These are phyloP conservation scores for Crenichthys baileyi DNA, from an alignment of 2,797 vertebrate species.

Conservation along the genomic window DNA sequence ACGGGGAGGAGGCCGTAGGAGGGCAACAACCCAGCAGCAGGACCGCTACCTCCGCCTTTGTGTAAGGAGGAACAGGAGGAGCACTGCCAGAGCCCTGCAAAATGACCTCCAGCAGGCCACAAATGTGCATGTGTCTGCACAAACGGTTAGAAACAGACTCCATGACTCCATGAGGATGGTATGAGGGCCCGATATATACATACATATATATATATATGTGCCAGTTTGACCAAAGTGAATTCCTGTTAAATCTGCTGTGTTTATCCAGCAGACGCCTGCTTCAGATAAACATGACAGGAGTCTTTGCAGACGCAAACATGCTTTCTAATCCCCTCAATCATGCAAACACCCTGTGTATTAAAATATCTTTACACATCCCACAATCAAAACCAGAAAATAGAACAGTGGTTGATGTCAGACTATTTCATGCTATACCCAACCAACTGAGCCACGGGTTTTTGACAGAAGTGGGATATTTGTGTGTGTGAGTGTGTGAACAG, in stretches of 20 bases:
- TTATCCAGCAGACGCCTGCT: constrained; percentile 53
- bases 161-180: no score
- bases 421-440: constrained; percentile 29
- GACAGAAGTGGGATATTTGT: constrained; percentile 32
- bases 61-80: no score
- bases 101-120: no score
- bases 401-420: constrained; percentile 47
- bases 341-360: constrained; percentile 14
- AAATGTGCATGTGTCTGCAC: no score
- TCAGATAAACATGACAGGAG: constrained; percentile 54
- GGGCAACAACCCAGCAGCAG: no score
- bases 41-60: no score
- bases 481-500: constrained; percentile 26
- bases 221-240: background rate
- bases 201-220: background rate
- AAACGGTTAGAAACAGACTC: no score
- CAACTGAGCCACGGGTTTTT: constrained; percentile 31
- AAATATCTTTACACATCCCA: constrained; percentile 43
- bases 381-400: constrained; percentile 50
- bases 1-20: no score
- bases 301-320: constrained; percentile 28
- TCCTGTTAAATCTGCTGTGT: constrained; percentile 34
- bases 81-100: no score
- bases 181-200: no score
- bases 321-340: constrained; percentile 10